phyloP scores from a whole-genome alignment of 1,140 invertebrate genomes.

The Amphibalanus amphitrite region DNA sequence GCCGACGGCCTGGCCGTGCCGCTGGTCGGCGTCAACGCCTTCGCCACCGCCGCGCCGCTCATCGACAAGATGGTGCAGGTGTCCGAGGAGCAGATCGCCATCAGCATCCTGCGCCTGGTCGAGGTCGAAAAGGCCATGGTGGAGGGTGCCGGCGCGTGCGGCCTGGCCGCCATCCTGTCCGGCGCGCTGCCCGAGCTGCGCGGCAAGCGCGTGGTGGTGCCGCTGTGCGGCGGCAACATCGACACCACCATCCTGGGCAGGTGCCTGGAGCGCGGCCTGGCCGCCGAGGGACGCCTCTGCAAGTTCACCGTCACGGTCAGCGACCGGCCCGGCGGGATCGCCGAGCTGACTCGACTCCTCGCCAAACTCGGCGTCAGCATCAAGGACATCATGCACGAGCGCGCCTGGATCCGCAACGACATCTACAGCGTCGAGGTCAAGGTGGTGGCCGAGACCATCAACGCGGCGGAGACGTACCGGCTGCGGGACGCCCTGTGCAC shows the following conservation, averaged over 20 bases:
- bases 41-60: slow-evolving; percentile 49
- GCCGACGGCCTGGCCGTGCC: slow-evolving; percentile 86
- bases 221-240: slow-evolving; percentile 80
- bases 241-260: slow-evolving; percentile 77
- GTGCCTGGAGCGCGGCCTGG: slow-evolving; percentile 71
- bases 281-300: slow-evolving; percentile 66
- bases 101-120: slow-evolving; percentile 66
- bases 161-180: slow-evolving; percentile 66
- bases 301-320: slow-evolving; percentile 72
- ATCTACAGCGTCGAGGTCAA: slow-evolving; percentile 55
- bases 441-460: slow-evolving; percentile 3
- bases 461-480: background rate
- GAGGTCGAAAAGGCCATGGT: slow-evolving; percentile 86
- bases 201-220: slow-evolving; percentile 69
- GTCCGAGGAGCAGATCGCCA: slow-evolving; percentile 68
- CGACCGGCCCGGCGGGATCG: slow-evolving; percentile 52
- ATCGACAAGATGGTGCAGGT: slow-evolving; percentile 60
- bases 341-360: slow-evolving; percentile 60
- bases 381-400: slow-evolving; percentile 84
- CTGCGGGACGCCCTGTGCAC: background rate
- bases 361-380: slow-evolving; percentile 65
- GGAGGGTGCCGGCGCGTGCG: slow-evolving; percentile 76
- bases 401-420: slow-evolving; percentile 75
- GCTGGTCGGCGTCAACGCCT: slow-evolving; percentile 73
- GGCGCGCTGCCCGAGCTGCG: slow-evolving; percentile 62